Conservation (phyloP, 1,140 invertebrate species). For the Medauroidea extradentata region DNA sequence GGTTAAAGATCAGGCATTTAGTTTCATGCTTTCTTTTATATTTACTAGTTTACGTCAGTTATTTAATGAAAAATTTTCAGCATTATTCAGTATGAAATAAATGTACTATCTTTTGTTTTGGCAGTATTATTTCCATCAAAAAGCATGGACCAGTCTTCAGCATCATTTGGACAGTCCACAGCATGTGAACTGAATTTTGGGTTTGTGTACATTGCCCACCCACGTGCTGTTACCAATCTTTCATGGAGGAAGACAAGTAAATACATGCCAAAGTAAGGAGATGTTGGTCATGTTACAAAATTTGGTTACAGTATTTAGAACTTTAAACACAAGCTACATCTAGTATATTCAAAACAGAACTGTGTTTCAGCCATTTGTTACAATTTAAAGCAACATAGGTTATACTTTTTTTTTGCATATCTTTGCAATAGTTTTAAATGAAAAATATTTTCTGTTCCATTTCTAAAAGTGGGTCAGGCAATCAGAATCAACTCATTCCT, state of each 20-base stretch:
- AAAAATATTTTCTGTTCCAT: too few species aligned
- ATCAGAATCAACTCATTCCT: too few species aligned
- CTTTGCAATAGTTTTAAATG: too few species aligned
- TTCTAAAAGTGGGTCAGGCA: too few species aligned
- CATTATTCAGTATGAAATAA: not conserved
- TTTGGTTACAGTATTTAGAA: not conserved
- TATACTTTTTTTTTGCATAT: too few species aligned
- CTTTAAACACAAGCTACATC: not conserved
- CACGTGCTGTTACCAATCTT: slow-evolving; percentile 89
- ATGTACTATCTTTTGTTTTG: slow-evolving; percentile 28
- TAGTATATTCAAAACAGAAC: not conserved
- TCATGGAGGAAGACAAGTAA: slow-evolving; percentile 98
- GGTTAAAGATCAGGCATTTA: too few species aligned
- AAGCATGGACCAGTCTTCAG: slow-evolving; percentile 46
- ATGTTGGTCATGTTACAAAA: not conserved
- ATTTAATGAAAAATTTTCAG: too few species aligned
- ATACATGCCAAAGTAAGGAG: slow-evolving; percentile 92
- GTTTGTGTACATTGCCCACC: slow-evolving; percentile 96
- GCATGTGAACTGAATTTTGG: slow-evolving; percentile 72
- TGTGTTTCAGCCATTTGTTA: not conserved
- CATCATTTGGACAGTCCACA: slow-evolving; percentile 41
- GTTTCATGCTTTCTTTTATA: too few species aligned
- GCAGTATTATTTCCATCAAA: slow-evolving; percentile 60
- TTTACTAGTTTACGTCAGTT: too few species aligned
- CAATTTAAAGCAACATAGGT: too few species aligned